Base-by-base conservation (phyloP, 2,113 vertebrate genomes). In the Rafetus swinhoei region DNA sequence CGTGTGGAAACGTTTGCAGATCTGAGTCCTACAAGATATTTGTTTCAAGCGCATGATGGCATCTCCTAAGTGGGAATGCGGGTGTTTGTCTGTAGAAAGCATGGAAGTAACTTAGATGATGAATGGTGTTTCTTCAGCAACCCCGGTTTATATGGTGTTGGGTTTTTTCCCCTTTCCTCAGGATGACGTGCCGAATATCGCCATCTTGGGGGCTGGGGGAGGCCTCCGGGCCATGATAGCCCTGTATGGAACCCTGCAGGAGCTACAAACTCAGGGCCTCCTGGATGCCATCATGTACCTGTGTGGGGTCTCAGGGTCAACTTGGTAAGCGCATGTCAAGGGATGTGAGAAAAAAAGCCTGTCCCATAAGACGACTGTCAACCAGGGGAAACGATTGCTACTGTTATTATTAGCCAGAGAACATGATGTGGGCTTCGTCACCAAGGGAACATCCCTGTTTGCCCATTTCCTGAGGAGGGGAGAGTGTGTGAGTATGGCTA, bases 221-320 rank as follows among this genome's bases (percentile, higher is more conserved):
- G 97, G 97, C 79, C 95, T 98, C 81, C 95, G 97, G 87, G 96
- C 97, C 16, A 97, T 97, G 11, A 88, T 98, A 53, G 88, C 91
- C 83, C 82, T 98, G 74, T 72, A 97, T 50, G 97, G 97, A 19
- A 95, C 90, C 39, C 96, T 98, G 76, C 21, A 90, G 65, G 96
- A 97, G 86, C 76, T 98, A 94, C 56, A 88, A 32, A 54, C 96
- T 5, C 93, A 97, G 4, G 91, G 84, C n/a, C 53, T 98, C 53
- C 84, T 98, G 94, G 96, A 98, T 91, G 35, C 91, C 54, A 22
- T 98, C 81, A 95, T 97, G 56, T 98, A 98, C 92, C 53, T 98
- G 18, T 72, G 65, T 11, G 65, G 65, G 32, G 65, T 72, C n/a
- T 72, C 65, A 35, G 65, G 65, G 19, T 10, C 65, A 19, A 72